Evolutionary conservation across 2,797 vertebrate genomes (phyloP), one percentile per base, ranked within the genome.

Genomic region (Acanthis flammea): DNA sequence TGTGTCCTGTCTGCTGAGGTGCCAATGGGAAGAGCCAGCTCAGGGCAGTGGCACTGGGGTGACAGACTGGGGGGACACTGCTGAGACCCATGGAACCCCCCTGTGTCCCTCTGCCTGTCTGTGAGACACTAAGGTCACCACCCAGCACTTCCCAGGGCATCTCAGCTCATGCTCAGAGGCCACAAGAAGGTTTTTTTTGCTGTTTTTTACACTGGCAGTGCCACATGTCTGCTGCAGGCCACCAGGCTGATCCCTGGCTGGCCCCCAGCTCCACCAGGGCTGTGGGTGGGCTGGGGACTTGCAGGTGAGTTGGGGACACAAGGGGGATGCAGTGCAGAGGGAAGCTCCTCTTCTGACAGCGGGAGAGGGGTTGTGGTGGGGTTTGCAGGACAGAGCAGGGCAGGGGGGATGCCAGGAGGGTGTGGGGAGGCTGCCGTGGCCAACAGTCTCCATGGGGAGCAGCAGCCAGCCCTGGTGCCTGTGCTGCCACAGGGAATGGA

Each of bases 61-160:
- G 61, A 21, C n/a, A 44, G 37, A 48, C 44, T 28, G 18, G 4
- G 30, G 13, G 14, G 4, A 55, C n/a, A 11, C 50, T 42, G 14
- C 54, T 72, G 51, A 79, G 47, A 70, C 23, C 42, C 54, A 7
- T 1, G 2, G 6, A 53, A 33, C 8, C 8, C 13, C 33, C 7
- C 15, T 7, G 11, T 12, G 2, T 19, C 31, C 48, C 37, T 60
- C 41, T 79, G 50, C 15, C 41, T 2, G 0, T 9, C 25, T 5
- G 3, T 71, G 54, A 0, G 1, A 35, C 74, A 60, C 37, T 24
- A 14, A 45, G 33, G 18, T 47, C 41, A 81, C 33, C 2, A 1
- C 28, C 10, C 37, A 35, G 61, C 1, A 0, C 53, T 44, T 44
- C 16, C 28, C 37, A 55, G n/a, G 14, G 10, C 1, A 1, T 6